A percentile compares a stretch with the other conserved stretches of the same genome.
phyloP scores from a whole-genome alignment of 2,888 invertebrate species.

The Sphecodes monilicornis region DNA sequence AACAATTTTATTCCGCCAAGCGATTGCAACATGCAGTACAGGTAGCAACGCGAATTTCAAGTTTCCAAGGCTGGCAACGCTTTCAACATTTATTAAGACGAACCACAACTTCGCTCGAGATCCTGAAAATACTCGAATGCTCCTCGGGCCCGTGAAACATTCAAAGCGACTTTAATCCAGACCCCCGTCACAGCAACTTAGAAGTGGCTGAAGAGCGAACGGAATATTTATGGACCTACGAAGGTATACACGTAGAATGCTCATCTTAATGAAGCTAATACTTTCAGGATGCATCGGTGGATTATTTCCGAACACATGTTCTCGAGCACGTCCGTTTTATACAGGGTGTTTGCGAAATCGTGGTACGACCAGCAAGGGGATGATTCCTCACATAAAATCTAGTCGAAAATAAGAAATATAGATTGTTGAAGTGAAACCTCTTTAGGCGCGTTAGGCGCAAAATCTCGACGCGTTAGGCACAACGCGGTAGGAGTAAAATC shows the following conservation, averaged over 20 bases:
- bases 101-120: background rate
- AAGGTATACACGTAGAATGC: background rate
- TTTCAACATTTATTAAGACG: constrained; percentile 23
- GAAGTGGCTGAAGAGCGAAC: background rate
- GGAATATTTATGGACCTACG: background rate
- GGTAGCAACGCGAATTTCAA: background rate
- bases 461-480: no score
- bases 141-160: background rate
- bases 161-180: constrained; percentile 15
- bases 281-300: background rate
- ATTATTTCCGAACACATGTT: no score
- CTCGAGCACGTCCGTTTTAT: no score
- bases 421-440: no score
- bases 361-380: no score
- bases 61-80: constrained; percentile 16
- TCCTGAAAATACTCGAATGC: background rate
- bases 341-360: no score
- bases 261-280: background rate
- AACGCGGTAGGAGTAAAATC: no score
- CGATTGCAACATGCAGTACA: background rate
- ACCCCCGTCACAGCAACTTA: background rate
- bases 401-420: no score
- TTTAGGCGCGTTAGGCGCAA: no score
- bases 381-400: no score
- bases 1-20: background rate